Evolutionary conservation across 1,140 invertebrate genomes (phyloP), one percentile per base, ranked within the genome.

Genomic region (Pseudobourletiella spinata): DNA sequence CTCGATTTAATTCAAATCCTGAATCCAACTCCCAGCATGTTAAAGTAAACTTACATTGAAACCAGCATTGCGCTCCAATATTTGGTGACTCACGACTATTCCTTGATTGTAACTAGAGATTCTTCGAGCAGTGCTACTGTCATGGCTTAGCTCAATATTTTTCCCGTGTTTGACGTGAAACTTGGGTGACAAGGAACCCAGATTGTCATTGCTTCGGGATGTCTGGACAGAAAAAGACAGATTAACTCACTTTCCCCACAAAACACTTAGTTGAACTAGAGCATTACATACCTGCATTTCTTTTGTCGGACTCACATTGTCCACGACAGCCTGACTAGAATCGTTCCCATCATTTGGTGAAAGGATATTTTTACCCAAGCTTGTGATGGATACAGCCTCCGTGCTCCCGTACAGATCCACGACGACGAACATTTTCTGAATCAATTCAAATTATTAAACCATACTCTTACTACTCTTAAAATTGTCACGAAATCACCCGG

Each of bases 381-480:
- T 83, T 0, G 79, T 83, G n/a, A 86, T 79, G 56, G 79, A 79
- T 0, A 87, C 78, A 6, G 79, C 78, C 64, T 84, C 81, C 0
- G 83, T 82, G n/a, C 78, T 79, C 2, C 86, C 86, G 68, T 82
- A 84, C 14, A 91, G 71, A 70, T 91, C 88, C 48, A 88, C 78
- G 1, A 88, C 82, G 3, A 81, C 85, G 73, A 84, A 87, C 25
- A 88, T 82, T 78, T 82, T 82, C 83, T 86, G 75, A 16, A 77
- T 75, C 59, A 60, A 58, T 50, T 58, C 18, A 43, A 39, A n/a
- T n/a, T n/a, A n/a, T n/a, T n/a, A n/a, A n/a, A n/a, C n/a, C n/a
- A n/a, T n/a, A n/a, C n/a, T n/a, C n/a, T n/a, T n/a, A n/a, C n/a
- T n/a, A n/a, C n/a, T n/a, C n/a, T n/a, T n/a, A n/a, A n/a, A n/a